phyloP scores from a whole-genome alignment of 2,888 invertebrate genomes.

The Troilus luridus region DNA sequence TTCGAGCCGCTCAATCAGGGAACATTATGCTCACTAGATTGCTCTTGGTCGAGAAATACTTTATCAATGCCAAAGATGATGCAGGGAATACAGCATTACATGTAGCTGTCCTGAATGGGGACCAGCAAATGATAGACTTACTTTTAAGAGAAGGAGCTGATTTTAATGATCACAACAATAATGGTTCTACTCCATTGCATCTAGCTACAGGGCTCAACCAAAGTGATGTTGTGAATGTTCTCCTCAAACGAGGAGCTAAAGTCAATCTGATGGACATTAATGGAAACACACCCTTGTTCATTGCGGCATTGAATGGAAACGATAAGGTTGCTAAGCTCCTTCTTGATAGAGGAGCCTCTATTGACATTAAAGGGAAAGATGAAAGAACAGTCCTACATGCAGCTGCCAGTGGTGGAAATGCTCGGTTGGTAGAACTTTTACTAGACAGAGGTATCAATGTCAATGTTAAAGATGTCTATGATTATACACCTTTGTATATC shows the following conservation, averaged over 20 bases:
- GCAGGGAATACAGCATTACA: constrained; percentile 42
- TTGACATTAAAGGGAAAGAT: not conserved
- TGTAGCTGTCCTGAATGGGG: constrained; percentile 22
- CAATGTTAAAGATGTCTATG: constrained; percentile 25
- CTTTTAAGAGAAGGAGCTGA: constrained; percentile 33
- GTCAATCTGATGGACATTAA: not conserved
- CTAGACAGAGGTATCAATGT: constrained; percentile 31
- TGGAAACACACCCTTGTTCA: not conserved
- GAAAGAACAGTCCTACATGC: not conserved
- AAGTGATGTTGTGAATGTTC: not conserved
- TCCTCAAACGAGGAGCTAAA: not conserved
- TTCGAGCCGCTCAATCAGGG: not conserved
- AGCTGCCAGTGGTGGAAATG: not conserved
- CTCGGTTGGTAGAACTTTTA: constrained; percentile 30
- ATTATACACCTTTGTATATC: constrained; percentile 47
- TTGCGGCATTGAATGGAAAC: not conserved
- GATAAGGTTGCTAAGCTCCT: not conserved
- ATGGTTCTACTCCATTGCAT: constrained; percentile 40
- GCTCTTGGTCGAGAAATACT: not conserved
- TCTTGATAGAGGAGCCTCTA: not conserved
- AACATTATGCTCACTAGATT: not conserved
- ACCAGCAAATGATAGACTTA: constrained; percentile 28
- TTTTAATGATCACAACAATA: not conserved
- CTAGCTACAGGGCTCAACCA: not conserved
- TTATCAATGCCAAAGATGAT: not conserved